Conservation (phyloP, 2,888 invertebrate species). For the Branchellion lobata region DNA sequence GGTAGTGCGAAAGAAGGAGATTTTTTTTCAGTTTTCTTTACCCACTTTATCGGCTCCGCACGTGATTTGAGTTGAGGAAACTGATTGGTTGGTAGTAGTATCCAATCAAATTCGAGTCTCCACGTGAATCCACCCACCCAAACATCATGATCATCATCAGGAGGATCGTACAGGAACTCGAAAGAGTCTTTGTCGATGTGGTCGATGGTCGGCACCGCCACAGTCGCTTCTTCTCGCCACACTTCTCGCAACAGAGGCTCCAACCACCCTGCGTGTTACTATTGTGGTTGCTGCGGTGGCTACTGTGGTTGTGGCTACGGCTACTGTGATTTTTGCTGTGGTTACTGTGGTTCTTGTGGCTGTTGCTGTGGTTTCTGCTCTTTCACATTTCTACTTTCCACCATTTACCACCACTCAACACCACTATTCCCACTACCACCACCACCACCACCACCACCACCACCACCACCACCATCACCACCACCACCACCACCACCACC, state of each 20-base stretch:
- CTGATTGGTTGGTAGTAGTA: too few relatives aligned
- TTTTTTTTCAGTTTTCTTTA: too few relatives aligned
- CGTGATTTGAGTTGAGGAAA: too few relatives aligned
- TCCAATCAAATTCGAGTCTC: slow-evolving; percentile 90
- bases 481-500: slow-evolving; percentile 56
- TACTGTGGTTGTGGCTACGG: too few relatives aligned
- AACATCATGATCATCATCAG: slow-evolving; percentile 52
- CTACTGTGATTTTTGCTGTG: too few relatives aligned
- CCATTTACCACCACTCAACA: too few relatives aligned
- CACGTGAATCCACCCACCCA: slow-evolving; percentile 69
- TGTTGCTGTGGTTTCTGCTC: too few relatives aligned
- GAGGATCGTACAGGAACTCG: slow-evolving; percentile 65
- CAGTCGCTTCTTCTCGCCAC: slow-evolving; percentile 55
- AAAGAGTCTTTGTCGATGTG: slow-evolving; percentile 88
- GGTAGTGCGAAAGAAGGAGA: not conserved
- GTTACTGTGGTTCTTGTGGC: too few relatives aligned
- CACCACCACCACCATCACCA: slow-evolving; percentile 59
- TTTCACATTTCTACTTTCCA: too few relatives aligned
- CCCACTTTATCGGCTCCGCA: too few relatives aligned
- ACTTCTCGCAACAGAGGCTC: slow-evolving; percentile 62
- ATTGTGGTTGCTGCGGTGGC: not conserved
- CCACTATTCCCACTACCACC: slow-evolving; percentile 56
- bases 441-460: slow-evolving; percentile 63
- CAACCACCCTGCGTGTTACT: slow-evolving; percentile 59
- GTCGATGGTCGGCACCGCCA: slow-evolving; percentile 62